These are phyloP conservation scores for Cheiracanthium punctorium DNA, from an alignment of 2,888 invertebrate species.

Conservation along the genomic window DNA sequence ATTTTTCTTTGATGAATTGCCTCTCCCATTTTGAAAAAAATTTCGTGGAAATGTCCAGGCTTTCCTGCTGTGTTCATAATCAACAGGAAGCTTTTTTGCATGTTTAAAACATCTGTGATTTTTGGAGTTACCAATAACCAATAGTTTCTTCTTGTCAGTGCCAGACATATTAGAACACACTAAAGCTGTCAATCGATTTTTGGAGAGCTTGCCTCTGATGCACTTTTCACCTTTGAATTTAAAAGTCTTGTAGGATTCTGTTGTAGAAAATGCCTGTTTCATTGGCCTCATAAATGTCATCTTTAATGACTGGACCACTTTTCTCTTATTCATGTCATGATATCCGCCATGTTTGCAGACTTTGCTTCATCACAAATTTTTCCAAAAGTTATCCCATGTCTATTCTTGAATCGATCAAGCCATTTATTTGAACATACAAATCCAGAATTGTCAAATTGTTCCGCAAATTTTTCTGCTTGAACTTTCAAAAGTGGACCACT, in stretches of 20 bases:
- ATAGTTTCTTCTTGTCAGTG: background rate
- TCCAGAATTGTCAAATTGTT: conserved; percentile 2
- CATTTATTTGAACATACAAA: conserved; percentile 12
- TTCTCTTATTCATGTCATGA: background rate
- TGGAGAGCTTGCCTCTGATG: background rate
- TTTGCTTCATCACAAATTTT: conserved; percentile 23
- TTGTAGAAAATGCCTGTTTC: background rate
- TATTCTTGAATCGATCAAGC: background rate
- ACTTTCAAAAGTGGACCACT: background rate
- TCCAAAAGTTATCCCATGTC: conserved; percentile 4
- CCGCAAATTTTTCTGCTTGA: conserved; percentile 8
- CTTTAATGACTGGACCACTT: conserved; percentile 3
- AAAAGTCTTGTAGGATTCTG: background rate
- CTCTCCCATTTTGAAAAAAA: background rate
- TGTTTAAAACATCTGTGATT: background rate
- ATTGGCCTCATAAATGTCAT: background rate
- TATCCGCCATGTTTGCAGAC: conserved; percentile 18
- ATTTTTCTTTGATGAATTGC: background rate
- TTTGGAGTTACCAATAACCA: conserved; percentile 26
- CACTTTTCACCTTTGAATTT: background rate
- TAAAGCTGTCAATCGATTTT: background rate
- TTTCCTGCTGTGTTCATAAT: background rate
- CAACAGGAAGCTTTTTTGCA: background rate
- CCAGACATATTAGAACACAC: conserved; percentile 8
- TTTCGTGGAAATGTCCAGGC: background rate